Base-by-base conservation (phyloP, 2,797 vertebrate species). In the Scleropages formosus region DNA sequence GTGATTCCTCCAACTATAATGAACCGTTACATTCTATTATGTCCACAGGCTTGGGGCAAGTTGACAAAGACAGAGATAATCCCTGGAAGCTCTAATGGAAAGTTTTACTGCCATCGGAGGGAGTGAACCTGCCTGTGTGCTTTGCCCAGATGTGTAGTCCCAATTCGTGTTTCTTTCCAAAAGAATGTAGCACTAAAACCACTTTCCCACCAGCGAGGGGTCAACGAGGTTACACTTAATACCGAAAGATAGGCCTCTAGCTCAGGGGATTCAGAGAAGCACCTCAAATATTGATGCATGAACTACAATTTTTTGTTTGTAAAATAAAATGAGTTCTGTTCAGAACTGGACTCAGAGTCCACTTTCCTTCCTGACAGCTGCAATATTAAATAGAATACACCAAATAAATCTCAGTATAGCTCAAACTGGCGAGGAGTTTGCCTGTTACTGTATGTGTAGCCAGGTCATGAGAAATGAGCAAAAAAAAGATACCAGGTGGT, bases 21-120 rank as follows among this genome's bases (percentile, higher is more conserved):
- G 70, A 72, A 72, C 70, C 70, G 56, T 72, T 72, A 72, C 70
- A 72, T 72, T 72, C 70, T 72, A 72, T 72, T 72, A 72, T 72
- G 56, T 72, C 70, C 27, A 47, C 70, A 59, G 56, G 70, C 26
- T 53, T 59, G 12, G 70, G 59, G 26, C 56, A 60, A 39, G 70
- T 72, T 39, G 27, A 72, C 70, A 72, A 72, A 72, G 56, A 72
- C 26, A 11, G 56, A 53, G 70, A 72, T 72, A 59, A 72, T 72
- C 70, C 70, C 56, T 72, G 56, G 56, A 24, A 72, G 8, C 27
- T 11, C 26, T 22, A 72, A 72, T 72, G 70, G 70, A 72, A 72
- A 72, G 70, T 72, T 71, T 71, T 60, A 59, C 56, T 20, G n/a
- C 56, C 31, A 46, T 72, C 56, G 27, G 53, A 39, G 56, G 26